Base-by-base conservation (phyloP, 2,797 vertebrate genomes). In the Iguana delicatissima region DNA sequence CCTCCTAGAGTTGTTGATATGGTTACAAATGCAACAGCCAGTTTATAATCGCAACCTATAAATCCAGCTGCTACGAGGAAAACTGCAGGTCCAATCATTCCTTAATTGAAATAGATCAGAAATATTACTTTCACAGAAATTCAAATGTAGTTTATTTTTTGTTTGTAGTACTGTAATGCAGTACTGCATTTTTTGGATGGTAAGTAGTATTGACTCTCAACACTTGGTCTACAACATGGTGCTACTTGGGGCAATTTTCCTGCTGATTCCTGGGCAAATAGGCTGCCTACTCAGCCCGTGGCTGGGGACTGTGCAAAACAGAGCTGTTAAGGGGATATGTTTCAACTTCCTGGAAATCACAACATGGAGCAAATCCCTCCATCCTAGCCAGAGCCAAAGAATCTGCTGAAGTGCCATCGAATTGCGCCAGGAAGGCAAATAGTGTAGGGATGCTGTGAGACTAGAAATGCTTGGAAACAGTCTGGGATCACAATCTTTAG, bases 1-100 rank as follows among this genome's bases (percentile, higher is more conserved):
- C 99, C 99, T 55, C 99, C 99, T 81, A 99, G 95, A 10, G 98
- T 96, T 14, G 99, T 99, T 24, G 99, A 99, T 96, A 99, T 80
- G 83, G 99, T 99, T 91, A 99, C 97, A 80, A 99, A 99, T 0
- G 97, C 97, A 91, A 99, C 97, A 32, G 99, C 99, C 94, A 99
- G 81, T 1, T 93, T 95, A 84, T 98, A 99, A 96, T 99, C 92
- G 91, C 99, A 99, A 88, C 98, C 98, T 50, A 97, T 99, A 89
- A 97, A 98, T 42, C 99, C 99, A 55, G 97, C 97, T 4, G 99
- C 99, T 92, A 99, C 97, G 85, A 99, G 96, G 95, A 99, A 99
- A 38, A 98, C 69, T 0, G 99, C 99, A 1, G 99, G 98, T 0
- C 99, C 99, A 24, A 99, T 94, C 99, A 99, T 99, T 57, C 99